Conservation (phyloP, 1,140 invertebrate species). For the Microplitis mediator region DNA sequence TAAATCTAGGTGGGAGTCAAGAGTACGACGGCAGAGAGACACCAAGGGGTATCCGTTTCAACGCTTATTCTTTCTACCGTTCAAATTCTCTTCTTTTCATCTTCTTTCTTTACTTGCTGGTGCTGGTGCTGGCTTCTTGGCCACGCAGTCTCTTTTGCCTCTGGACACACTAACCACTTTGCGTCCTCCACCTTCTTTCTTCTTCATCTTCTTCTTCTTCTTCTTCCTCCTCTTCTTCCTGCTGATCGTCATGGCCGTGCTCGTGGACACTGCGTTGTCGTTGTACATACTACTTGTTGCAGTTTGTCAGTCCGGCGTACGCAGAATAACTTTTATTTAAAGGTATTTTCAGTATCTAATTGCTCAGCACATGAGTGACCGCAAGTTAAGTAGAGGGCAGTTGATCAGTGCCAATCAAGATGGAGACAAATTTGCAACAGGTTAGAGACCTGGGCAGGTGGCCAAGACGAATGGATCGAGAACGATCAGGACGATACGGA, state of each 20-base stretch:
- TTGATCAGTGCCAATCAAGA: constrained; percentile 22
- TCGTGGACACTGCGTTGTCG: too few relatives aligned
- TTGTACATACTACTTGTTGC: too few relatives aligned
- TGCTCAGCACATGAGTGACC: not conserved
- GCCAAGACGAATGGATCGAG: not conserved
- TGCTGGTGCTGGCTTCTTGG: not conserved
- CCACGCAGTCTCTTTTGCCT: not conserved
- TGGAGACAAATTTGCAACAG: constrained; percentile 12
- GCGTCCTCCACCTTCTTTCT: too few relatives aligned
- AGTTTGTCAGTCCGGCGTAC: not conserved
- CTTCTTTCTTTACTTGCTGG: too few relatives aligned
- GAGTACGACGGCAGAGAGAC: constrained; percentile 13
- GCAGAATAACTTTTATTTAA: not conserved
- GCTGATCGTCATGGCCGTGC: too few relatives aligned
- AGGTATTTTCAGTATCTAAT: constrained; percentile 1
- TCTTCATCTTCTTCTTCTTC: too few relatives aligned
- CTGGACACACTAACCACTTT: too few relatives aligned
- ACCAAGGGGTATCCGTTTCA: constrained; percentile 23
- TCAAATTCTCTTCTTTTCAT: not conserved
- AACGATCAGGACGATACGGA: not conserved
- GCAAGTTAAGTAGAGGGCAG: not conserved
- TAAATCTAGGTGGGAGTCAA: constrained; percentile 23
- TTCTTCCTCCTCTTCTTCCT: too few relatives aligned
- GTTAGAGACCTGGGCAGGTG: not conserved
- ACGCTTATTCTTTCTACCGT: not conserved